Evolutionary conservation across 1,140 invertebrate species (phyloP), one percentile per base, ranked within the genome.

Genomic region (Calliphora vicina): DNA sequence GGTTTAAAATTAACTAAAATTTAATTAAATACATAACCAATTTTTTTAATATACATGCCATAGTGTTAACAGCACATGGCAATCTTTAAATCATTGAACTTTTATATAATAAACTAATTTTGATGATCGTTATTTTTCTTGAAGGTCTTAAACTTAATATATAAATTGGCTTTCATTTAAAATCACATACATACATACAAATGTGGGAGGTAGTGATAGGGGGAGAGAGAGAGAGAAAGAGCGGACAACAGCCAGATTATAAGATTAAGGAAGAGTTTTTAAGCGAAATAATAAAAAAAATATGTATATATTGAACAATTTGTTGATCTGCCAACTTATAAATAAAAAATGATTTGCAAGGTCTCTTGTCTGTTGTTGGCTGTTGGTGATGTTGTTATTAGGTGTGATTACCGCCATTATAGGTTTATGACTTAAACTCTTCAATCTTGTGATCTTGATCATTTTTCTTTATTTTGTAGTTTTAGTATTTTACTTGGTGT

Each of bases 31-130:
- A n/a, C n/a, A n/a, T n/a, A n/a, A n/a, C n/a, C 17, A 6, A 1
- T 23, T 67, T 67, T 20, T 67, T 4, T 1, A 8, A 23, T 6
- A 6, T 0, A 1, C 20, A 23, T 23, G 6, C 20, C 20, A 23
- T 20, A 23, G 20, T 23, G 20, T 12, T 23, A 0, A 2, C n/a
- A 23, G 17, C 10, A 10, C n/a, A 23, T 20, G 61, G 61, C 61
- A 20, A 57, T 23, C n/a, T 67, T 67, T 67, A 67, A 67, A 67
- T 67, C 23, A 25, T 25, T 67, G 61, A 67, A 67, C 61, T 71
- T 81, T n/a, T 57, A n/a, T 81, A 67, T 81, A 81, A 81, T 81
- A 81, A 81, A 81, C 80, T 71, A 81, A 81, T 81, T 81, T 81
- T 67, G 80, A 61, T 67, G 17, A 71, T 61, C 42, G 74, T 78